These are phyloP conservation scores for Meriones psammophilus DNA, from an alignment of 2,797 vertebrate species.

Conservation along the genomic window DNA sequence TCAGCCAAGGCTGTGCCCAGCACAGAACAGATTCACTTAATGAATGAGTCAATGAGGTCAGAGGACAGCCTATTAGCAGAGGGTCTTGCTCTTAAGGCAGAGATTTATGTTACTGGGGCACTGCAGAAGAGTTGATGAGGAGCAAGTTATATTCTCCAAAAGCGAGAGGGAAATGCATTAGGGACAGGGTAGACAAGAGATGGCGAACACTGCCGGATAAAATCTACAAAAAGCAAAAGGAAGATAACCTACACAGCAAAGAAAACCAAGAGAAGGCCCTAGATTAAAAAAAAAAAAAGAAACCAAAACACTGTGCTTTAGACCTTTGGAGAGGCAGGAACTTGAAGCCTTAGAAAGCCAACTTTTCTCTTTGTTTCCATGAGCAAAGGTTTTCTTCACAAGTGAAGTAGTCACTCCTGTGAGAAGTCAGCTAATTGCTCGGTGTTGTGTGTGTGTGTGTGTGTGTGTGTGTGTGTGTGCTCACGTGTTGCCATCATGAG, in stretches of 20 bases:
- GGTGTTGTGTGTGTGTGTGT: too few relatives aligned
- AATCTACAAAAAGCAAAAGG: constrained; percentile 25
- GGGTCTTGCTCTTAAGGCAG: background rate
- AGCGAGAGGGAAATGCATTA: constrained; percentile 15
- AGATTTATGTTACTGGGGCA: background rate
- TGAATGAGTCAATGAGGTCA: constrained; percentile 9
- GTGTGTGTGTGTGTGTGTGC: too few relatives aligned
- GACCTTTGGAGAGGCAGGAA: background rate
- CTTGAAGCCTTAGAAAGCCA: constrained; percentile 32
- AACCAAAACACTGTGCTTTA: background rate
- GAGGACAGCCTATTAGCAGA: background rate
- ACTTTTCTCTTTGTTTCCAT: constrained; percentile 29
- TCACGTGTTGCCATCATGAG: background rate
- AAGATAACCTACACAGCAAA: constrained; percentile 4
- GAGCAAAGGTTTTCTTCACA: constrained; percentile 48
- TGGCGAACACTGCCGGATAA: constrained; percentile 30
- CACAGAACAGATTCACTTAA: background rate
- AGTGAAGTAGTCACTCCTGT: constrained; percentile 22
- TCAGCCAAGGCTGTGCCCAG: background rate
- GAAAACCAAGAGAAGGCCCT: constrained; percentile 27
- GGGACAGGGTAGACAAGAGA: background rate
- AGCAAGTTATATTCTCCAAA: constrained; percentile 52
- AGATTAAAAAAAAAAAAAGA: background rate
- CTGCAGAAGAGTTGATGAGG: background rate
- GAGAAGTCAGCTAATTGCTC: constrained; percentile 47